These are phyloP conservation scores for Pseudachorutes palmiensis DNA, from an alignment of 1,140 invertebrate species.

Conservation along the genomic window DNA sequence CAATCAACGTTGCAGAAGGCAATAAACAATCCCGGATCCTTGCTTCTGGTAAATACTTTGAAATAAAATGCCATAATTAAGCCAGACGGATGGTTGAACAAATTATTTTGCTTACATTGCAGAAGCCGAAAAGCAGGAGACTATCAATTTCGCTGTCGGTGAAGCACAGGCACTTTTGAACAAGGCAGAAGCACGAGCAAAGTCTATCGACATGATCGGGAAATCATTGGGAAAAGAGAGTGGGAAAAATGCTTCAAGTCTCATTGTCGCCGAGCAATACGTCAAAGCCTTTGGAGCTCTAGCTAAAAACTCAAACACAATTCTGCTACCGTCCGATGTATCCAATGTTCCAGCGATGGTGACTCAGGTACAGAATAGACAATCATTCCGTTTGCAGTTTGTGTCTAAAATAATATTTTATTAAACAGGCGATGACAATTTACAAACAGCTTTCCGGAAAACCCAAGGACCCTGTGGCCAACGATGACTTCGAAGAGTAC, in stretches of 20 bases:
- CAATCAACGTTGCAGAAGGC: slow-evolving; percentile 96
- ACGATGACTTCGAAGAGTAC: slow-evolving; percentile 24
- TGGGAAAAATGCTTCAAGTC: slow-evolving; percentile 76
- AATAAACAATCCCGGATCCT: slow-evolving; percentile 84
- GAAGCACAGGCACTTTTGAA: slow-evolving; percentile 79
- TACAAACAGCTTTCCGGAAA: slow-evolving; percentile 31
- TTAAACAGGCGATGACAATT: slow-evolving; percentile 35
- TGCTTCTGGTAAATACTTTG: slow-evolving; percentile 61
- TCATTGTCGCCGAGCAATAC: slow-evolving; percentile 92
- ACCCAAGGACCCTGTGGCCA: neutral
- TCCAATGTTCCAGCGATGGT: slow-evolving; percentile 77
- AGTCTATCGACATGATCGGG: slow-evolving; percentile 65
- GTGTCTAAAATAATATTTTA: neutral
- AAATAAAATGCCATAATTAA: slow-evolving; percentile 6
- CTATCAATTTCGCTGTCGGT: slow-evolving; percentile 77
- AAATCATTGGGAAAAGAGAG: slow-evolving; percentile 54
- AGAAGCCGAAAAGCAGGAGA: slow-evolving; percentile 77
- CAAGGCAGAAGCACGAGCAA: slow-evolving; percentile 73
- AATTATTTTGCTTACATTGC: slow-evolving; percentile 35
- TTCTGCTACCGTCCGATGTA: slow-evolving; percentile 85
- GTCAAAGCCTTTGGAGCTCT: slow-evolving; percentile 85
- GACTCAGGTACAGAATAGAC: slow-evolving; percentile 66
- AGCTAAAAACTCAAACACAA: slow-evolving; percentile 85
- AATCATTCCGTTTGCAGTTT: neutral
- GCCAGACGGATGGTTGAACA: neutral